Evolutionary conservation across 2,113 vertebrate genomes (phyloP), one percentile per base, ranked within the genome.

Genomic region (Actenoides hombroni): DNA sequence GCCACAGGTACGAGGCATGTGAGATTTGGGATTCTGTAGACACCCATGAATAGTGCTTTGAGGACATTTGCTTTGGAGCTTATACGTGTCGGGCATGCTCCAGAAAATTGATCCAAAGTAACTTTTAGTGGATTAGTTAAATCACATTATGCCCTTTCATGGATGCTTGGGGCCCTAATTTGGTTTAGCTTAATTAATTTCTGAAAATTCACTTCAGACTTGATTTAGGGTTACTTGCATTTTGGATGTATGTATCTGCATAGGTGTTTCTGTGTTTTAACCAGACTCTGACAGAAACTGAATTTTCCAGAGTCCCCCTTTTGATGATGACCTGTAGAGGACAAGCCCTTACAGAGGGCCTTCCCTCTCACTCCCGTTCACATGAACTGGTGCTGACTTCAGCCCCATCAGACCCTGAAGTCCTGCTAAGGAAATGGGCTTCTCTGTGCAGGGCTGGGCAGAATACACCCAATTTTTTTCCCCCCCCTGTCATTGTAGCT

Each of bases 41-140:
- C 31, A 53, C 51, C 46, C 3, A 1, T 25, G 40, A 39, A 11
- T 49, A 25, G n/a, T 35, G 18, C 60, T 83, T 75, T 40, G 46
- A 91, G 64, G 73, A 31, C 20, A 6, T 21, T n/a, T 40, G 31
- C 86, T 86, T 75, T 0, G 0, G 39, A 65, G 53, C 63, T 94
- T 93, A 53, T 0, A 0, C 40, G 17, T 86, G 31, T 61, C 20
- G 0, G 4, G 54, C 51, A 44, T 76, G n/a, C 39, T 95, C 21
- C 53, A 92, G 77, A 39, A 91, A 81, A 94, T 39, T 37, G 69
- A 78, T 86, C 42, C 60, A 18, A 81, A 91, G 48, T 86, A 84
- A 94, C 77, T 94, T 78, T 5, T 33, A 84, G 39, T 88, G 73
- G 64, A 86, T 94, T 92, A 78, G 77, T 88, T 89, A 88, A 94